phyloP scores from a whole-genome alignment of 2,888 invertebrate species.

The Cyrtodaria siliqua region DNA sequence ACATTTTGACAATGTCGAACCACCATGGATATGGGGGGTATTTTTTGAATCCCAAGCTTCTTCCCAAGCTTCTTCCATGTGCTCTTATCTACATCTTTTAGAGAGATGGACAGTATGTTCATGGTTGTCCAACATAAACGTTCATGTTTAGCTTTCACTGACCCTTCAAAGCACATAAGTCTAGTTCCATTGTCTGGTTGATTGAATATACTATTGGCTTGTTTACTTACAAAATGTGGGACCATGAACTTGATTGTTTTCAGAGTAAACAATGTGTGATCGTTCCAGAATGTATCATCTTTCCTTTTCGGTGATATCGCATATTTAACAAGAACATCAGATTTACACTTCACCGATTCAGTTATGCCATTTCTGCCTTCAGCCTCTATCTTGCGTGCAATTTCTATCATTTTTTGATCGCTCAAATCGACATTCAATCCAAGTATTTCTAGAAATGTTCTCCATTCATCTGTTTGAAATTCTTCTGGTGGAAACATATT shows the following conservation, averaged over 20 bases:
- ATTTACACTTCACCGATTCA: not conserved
- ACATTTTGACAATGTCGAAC: constrained; percentile 58
- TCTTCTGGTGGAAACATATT: constrained; percentile 35
- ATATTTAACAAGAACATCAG: constrained; percentile 22
- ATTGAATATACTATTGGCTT: constrained; percentile 6
- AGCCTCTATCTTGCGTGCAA: constrained; percentile 36
- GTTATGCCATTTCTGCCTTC: constrained; percentile 9
- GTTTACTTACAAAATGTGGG: constrained; percentile 16
- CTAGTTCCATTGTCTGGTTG: constrained; percentile 8
- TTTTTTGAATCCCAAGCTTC: constrained; percentile 34
- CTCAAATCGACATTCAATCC: constrained; percentile 36
- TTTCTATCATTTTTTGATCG: constrained; percentile 20
- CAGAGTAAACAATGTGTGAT: constrained; percentile 18
- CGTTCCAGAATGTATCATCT: not conserved
- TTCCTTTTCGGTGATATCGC: constrained; percentile 23
- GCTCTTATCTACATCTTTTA: not conserved
- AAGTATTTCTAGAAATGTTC: constrained; percentile 19
- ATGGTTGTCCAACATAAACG: constrained; percentile 49
- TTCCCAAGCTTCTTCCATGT: not conserved
- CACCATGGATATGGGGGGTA: constrained; percentile 38
- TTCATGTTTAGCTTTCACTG: not conserved
- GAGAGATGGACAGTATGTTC: constrained; percentile 13
- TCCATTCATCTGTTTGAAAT: constrained; percentile 30
- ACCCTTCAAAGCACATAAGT: constrained; percentile 47
- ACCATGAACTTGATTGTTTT: constrained; percentile 47